phyloP scores from a whole-genome alignment of 1,140 invertebrate species.

The Eueides isabella region DNA sequence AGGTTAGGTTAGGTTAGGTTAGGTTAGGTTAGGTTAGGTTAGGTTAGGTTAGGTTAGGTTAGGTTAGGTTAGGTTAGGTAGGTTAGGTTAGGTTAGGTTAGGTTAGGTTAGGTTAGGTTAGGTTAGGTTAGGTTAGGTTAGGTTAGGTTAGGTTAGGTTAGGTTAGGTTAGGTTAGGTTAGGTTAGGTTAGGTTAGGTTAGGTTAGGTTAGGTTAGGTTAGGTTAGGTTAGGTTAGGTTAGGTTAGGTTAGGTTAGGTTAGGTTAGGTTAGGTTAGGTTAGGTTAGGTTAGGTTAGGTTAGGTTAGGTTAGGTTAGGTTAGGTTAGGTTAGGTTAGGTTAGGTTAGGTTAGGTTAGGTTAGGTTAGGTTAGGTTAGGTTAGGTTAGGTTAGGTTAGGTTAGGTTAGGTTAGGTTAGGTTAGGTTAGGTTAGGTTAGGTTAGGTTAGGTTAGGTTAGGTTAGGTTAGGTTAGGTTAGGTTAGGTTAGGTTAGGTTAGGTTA shows the following conservation, averaged over 20 bases:
- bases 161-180: background rate
- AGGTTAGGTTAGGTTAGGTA: no score
- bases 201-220: conserved; percentile 22
- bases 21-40: conserved; percentile 16
- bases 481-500: conserved; percentile 18
- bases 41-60: background rate
- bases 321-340: no score
- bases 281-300: no score
- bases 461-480: conserved; percentile 18
- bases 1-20: conserved; percentile 20
- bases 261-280: conserved; percentile 19
- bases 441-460: conserved; percentile 17
- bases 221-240: conserved; percentile 18
- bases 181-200: conserved; percentile 22
- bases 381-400: conserved; percentile 9
- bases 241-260: conserved; percentile 21
- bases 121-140: conserved; percentile 22
- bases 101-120: conserved; percentile 19
- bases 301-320: no score
- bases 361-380: conserved; percentile 6
- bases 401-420: conserved; percentile 18
- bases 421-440: conserved; percentile 18
- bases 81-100: no score
- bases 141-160: conserved; percentile 10
- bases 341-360: conserved; percentile 12